Conservation (phyloP, 2,113 vertebrate genomes). For the Cnemophilus loriae region DNA sequence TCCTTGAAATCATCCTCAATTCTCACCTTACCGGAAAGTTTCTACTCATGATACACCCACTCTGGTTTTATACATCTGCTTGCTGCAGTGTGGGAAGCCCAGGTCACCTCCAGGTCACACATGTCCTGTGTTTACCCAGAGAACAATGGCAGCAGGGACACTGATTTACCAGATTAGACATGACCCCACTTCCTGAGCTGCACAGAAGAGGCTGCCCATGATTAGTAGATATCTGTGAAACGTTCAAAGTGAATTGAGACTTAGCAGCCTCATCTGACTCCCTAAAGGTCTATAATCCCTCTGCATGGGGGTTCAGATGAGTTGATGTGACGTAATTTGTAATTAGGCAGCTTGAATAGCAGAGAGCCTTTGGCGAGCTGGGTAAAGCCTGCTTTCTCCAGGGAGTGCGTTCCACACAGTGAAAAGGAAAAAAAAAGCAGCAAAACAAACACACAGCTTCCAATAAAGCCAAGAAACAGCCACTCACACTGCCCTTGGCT, state of each 20-base stretch:
- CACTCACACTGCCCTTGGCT: background rate
- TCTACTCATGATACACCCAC: background rate
- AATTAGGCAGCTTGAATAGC: conserved; percentile 14
- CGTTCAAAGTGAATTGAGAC: conserved; percentile 2
- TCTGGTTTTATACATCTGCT: background rate
- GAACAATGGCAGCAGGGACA: background rate
- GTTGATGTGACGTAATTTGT: background rate
- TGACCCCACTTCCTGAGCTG: background rate
- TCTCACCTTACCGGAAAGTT: background rate
- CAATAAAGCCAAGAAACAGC: background rate
- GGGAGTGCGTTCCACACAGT: background rate
- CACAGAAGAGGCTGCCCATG: background rate
- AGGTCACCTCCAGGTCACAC: background rate
- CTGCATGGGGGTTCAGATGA: background rate
- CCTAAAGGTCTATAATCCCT: conserved; percentile 22
- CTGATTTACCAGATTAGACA: background rate
- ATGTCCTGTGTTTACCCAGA: background rate
- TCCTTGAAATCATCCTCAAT: background rate
- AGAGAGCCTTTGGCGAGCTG: background rate
- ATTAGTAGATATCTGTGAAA: conserved; percentile 47
- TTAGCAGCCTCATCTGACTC: conserved; percentile 16
- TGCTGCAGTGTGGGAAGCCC: background rate
- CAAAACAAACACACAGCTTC: background rate
- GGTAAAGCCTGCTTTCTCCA: conserved; percentile 1
- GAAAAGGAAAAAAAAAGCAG: background rate